Percentiles rank a stretch among this genome's conserved stretches.
Conservation (phyloP, 2,113 vertebrate genomes). For the Trogon surrucura region DNA sequence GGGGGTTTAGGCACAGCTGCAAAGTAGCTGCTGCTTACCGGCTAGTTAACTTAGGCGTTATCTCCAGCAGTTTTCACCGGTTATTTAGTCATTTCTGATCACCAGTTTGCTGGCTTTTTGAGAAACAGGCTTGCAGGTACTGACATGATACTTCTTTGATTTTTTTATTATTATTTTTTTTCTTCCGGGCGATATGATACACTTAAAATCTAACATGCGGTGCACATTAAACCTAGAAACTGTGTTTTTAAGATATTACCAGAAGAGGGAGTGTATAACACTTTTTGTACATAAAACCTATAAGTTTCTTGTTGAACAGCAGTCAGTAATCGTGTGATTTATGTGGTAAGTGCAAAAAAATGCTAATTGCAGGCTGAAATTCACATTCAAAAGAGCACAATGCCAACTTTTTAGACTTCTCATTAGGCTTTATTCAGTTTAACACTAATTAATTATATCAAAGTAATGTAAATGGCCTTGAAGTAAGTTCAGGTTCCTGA, state of each 20-base stretch:
- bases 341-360: not conserved
- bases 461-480: not conserved
- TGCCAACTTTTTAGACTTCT: not conserved
- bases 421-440: not conserved
- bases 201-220: not conserved
- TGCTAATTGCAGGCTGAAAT: not conserved
- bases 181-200: not conserved
- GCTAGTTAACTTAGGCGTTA: not conserved
- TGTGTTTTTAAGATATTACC: slow-evolving; percentile 48
- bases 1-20: not conserved
- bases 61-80: not conserved
- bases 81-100: not conserved
- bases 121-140: not conserved
- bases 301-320: not conserved
- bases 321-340: not conserved
- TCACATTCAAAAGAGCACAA: not conserved
- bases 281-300: not conserved
- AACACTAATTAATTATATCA: not conserved
- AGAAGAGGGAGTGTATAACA: slow-evolving; percentile 64
- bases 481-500: not conserved
- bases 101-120: not conserved
- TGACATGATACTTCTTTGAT: not conserved
- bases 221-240: not conserved
- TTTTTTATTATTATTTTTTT: not conserved
- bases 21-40: not conserved